These are phyloP conservation scores for Salvelinus fontinalis DNA, from an alignment of 2,113 vertebrate genomes.

Conservation along the genomic window DNA sequence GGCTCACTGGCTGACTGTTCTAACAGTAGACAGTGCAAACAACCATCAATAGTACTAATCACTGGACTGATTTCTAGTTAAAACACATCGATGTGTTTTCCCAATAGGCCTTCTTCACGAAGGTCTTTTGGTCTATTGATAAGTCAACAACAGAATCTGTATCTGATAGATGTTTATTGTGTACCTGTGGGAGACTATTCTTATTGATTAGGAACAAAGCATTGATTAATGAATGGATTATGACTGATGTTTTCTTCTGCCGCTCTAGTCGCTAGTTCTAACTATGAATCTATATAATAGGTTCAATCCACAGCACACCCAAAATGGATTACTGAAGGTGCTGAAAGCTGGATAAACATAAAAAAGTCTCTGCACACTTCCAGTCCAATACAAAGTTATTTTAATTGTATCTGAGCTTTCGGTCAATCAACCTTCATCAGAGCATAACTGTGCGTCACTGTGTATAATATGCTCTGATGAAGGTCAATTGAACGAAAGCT, in stretches of 20 bases:
- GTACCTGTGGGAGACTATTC: neutral
- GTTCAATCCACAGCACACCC: neutral
- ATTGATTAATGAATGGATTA: neutral
- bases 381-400: too few species aligned
- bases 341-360: neutral
- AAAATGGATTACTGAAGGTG: too few species aligned
- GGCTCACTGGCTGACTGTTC: neutral
- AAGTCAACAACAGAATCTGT: too few species aligned
- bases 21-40: neutral
- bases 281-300: neutral
- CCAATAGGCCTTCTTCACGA: too few species aligned
- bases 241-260: neutral
- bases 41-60: conserved; percentile 9
- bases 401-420: too few species aligned
- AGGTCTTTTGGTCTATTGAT: too few species aligned
- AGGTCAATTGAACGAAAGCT: too few species aligned
- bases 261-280: neutral
- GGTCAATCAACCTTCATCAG: too few species aligned
- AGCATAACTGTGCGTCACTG: too few species aligned
- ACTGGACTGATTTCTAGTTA: neutral
- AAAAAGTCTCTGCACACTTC: too few species aligned
- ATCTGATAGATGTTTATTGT: neutral
- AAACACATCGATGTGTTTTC: too few species aligned
- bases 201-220: neutral
- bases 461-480: too few species aligned